These are phyloP conservation scores for Emydoidea blandingii DNA, from an alignment of 2,797 vertebrate species.

Conservation along the genomic window DNA sequence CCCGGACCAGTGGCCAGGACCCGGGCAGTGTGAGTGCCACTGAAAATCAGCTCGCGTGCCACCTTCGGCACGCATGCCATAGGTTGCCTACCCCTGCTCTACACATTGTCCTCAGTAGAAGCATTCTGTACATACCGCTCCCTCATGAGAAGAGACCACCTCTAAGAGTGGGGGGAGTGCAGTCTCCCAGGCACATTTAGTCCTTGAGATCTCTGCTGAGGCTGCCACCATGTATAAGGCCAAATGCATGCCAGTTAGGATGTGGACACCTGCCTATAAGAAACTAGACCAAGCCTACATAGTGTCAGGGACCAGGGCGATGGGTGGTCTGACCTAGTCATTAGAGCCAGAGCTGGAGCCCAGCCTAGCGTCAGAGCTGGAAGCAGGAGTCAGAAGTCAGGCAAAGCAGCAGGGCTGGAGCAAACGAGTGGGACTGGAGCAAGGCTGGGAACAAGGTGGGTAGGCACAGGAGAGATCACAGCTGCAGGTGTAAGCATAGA, in stretches of 20 bases:
- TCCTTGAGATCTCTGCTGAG: neutral
- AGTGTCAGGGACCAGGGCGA: neutral
- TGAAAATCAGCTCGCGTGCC: too few species aligned
- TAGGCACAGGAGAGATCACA: neutral
- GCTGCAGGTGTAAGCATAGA: neutral
- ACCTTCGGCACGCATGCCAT: too few species aligned
- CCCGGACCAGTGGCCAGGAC: too few species aligned
- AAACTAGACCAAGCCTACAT: neutral
- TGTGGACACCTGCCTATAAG: neutral
- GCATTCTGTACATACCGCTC: accelerated
- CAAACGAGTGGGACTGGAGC: neutral
- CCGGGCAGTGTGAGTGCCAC: too few species aligned
- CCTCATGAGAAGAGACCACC: accelerated
- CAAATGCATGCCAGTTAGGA: neutral
- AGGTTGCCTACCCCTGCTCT: neutral
- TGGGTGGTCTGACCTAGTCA: neutral
- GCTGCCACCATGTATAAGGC: neutral
- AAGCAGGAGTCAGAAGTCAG: neutral
- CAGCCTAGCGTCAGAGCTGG: neutral
- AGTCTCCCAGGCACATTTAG: neutral
- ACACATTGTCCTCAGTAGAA: neutral
- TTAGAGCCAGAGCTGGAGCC: neutral
- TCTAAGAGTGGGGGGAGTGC: neutral
- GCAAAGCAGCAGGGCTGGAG: neutral
- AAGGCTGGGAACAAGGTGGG: neutral